Conservation (phyloP, 2,797 vertebrate species). For the Valencia hispanica region DNA sequence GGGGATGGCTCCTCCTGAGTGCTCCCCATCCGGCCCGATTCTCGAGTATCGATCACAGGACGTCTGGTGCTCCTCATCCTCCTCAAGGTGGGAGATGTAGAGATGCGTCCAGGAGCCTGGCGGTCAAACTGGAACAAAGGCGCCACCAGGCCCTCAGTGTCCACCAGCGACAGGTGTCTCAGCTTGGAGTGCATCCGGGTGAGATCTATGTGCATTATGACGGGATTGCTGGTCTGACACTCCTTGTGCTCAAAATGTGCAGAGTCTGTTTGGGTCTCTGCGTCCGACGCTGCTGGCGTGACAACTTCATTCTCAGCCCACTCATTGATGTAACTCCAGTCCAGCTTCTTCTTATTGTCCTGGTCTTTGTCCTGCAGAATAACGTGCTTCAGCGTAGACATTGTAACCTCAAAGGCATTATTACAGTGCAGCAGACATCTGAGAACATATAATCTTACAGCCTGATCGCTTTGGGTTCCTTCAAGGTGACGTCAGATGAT, state of each 20-base stretch:
- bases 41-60: constrained; percentile 53
- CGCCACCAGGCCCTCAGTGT: constrained; percentile 45
- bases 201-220: constrained; percentile 80
- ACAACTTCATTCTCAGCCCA: constrained; percentile 71
- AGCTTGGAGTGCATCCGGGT: constrained; percentile 70
- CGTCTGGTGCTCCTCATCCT: constrained; percentile 81
- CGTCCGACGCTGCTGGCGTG: constrained; percentile 45
- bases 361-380: constrained; percentile 72
- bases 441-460: constrained; percentile 51
- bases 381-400: constrained; percentile 78
- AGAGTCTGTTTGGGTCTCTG: constrained; percentile 76
- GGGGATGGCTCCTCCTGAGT: constrained; percentile 67
- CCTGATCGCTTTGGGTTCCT: constrained; percentile 36
- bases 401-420: constrained; percentile 77
- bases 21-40: constrained; percentile 57
- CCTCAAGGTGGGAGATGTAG: constrained; percentile 90
- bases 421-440: constrained; percentile 60
- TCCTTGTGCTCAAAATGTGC: constrained; percentile 65
- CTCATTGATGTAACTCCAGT: constrained; percentile 76
- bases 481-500: constrained; percentile 59
- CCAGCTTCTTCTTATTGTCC: constrained; percentile 69
- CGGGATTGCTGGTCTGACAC: constrained; percentile 77
- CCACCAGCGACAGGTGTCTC: constrained; percentile 64
- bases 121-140: constrained; percentile 84
- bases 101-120: constrained; percentile 86